Percentiles rank a stretch among this genome's conserved stretches.
These are phyloP conservation scores for Drosophila repletoides DNA, from an alignment of 1,140 invertebrate genomes.

Conservation along the genomic window DNA sequence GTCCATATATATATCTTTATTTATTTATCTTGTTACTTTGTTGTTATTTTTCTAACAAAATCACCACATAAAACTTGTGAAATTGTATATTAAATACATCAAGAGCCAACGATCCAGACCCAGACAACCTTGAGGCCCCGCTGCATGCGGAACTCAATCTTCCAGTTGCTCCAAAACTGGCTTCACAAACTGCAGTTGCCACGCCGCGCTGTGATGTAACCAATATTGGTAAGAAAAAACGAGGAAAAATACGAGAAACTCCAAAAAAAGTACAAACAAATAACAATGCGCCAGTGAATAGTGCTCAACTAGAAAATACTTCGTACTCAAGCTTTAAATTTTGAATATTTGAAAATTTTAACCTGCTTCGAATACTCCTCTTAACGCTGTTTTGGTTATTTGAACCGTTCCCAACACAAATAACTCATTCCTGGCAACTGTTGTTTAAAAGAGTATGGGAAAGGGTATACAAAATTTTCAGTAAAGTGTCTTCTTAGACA, in stretches of 20 bases:
- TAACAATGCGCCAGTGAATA: too few species aligned
- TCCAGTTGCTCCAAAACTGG: conserved; percentile 2
- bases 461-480: too few species aligned
- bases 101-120: conserved; percentile 22
- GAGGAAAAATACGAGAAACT: background rate
- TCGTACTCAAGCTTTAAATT: too few species aligned
- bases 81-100: conserved; percentile 42
- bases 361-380: too few species aligned
- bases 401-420: too few species aligned
- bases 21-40: conserved; percentile 10
- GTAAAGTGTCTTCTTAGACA: too few species aligned
- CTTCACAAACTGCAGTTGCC: conserved; percentile 29
- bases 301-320: too few species aligned
- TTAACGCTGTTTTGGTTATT: too few species aligned
- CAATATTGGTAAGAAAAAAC: background rate
- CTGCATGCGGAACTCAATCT: conserved; percentile 64
- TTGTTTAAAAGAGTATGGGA: too few species aligned
- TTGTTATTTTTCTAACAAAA: conserved; percentile 23
- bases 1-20: background rate
- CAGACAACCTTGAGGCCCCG: conserved; percentile 54
- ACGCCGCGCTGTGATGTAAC: conserved; percentile 51
- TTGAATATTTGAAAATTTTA: too few species aligned
- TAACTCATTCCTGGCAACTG: too few species aligned
- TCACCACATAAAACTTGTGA: conserved; percentile 44
- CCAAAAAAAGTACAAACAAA: too few species aligned